Percentiles rank a stretch among this genome's conserved stretches.
Conservation (phyloP, 2,797 vertebrate genomes). For the Paramormyrops hopkinsi region DNA sequence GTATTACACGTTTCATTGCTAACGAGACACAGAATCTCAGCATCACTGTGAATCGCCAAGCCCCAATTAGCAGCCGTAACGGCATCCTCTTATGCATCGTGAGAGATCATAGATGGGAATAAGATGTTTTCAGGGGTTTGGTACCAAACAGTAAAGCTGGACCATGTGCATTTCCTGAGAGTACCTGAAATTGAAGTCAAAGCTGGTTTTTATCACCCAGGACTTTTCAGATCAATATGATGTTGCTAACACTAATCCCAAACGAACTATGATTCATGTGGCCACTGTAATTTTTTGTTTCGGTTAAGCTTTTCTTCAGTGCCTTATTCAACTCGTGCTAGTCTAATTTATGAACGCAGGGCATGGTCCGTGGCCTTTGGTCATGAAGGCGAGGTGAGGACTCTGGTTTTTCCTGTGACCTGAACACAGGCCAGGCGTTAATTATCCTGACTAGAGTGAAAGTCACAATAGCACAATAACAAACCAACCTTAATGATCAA, state of each 20-base stretch:
- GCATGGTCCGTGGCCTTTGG: not conserved
- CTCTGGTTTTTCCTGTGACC: not conserved
- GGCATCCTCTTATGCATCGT: constrained; percentile 7
- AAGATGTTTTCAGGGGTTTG: not conserved
- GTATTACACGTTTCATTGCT: not conserved
- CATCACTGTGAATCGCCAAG: not conserved
- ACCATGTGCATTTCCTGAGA: not conserved
- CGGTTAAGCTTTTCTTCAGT: not conserved
- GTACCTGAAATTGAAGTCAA: not conserved
- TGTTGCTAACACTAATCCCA: not conserved
- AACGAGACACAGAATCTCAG: not conserved
- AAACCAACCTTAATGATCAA: not conserved
- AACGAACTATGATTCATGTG: not conserved
- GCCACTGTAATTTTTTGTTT: not conserved
- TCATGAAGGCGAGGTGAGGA: not conserved
- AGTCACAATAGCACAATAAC: not conserved
- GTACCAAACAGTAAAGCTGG: not conserved
- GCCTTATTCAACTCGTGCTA: not conserved
- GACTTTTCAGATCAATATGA: not conserved
- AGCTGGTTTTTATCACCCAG: not conserved
- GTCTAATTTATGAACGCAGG: not conserved
- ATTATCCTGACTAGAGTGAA: not conserved
- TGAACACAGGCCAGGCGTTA: not conserved
- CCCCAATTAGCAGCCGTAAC: constrained; percentile 42
- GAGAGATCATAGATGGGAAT: constrained; percentile 21